Conservation (phyloP, 2,113 vertebrate genomes). For the Amazona vittata region DNA sequence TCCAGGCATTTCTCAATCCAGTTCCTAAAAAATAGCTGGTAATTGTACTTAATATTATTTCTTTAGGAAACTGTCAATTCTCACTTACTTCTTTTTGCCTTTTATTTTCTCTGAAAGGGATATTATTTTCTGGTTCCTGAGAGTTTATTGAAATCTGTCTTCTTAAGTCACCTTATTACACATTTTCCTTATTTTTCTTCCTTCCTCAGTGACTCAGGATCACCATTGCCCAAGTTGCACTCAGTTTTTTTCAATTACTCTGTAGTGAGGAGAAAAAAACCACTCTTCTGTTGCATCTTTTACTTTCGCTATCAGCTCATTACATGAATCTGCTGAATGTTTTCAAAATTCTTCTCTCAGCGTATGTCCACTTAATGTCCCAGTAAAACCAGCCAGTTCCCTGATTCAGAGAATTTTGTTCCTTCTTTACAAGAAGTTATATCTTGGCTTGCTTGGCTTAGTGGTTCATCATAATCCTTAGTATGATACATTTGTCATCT, state of each 20-base stretch:
- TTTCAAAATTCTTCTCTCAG: background rate
- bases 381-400: background rate
- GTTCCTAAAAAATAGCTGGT: background rate
- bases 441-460: rapidly evolving
- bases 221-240: background rate
- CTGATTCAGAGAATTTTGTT: background rate
- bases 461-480: background rate
- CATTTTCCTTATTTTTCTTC: background rate
- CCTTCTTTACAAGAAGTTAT: background rate
- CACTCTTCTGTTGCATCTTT: background rate
- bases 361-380: rapidly evolving
- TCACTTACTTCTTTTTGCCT: background rate
- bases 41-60: background rate
- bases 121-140: background rate
- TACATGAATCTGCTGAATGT: background rate
- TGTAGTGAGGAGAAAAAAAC: background rate
- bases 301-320: background rate
- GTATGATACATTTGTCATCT: background rate
- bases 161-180: background rate
- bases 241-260: background rate
- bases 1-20: background rate
- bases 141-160: background rate
- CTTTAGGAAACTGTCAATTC: background rate
- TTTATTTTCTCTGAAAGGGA: background rate
- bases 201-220: background rate